These are phyloP conservation scores for Lochmaea capreae DNA, from an alignment of 2,888 invertebrate species.

Conservation along the genomic window DNA sequence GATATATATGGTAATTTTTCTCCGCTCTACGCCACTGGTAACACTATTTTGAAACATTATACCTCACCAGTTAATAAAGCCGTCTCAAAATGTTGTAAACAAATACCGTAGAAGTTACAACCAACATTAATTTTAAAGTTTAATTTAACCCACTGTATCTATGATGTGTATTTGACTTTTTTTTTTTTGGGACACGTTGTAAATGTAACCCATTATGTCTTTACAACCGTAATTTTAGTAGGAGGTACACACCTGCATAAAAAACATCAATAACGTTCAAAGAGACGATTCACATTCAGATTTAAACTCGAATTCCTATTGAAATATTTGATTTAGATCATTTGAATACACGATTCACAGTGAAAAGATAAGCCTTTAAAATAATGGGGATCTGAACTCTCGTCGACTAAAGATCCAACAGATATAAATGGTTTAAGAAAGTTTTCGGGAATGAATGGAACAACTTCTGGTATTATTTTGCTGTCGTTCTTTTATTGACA, in stretches of 20 bases:
- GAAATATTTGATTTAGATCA: conserved; percentile 51
- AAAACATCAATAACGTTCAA: conserved; percentile 53
- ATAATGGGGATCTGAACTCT: conserved; percentile 45
- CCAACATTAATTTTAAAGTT: no score
- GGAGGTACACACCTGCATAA: conserved; percentile 52
- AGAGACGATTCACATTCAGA: conserved; percentile 54
- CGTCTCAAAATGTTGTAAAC: no score
- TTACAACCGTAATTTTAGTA: conserved; percentile 35
- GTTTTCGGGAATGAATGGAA: conserved; percentile 39
- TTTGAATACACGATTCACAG: conserved; percentile 44
- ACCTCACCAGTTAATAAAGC: no score
- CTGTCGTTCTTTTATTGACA: conserved; percentile 34
- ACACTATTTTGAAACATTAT: no score
- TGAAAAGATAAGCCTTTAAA: conserved; percentile 46
- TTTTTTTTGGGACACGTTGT: conserved; percentile 2
- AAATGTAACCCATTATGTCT: conserved; percentile 11
- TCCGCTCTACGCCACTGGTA: no score
- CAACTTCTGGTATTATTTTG: conserved; percentile 45
- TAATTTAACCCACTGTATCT: no score
- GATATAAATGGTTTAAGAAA: conserved; percentile 47
- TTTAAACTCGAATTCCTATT: conserved; percentile 48
- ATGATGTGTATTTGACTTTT: not conserved
- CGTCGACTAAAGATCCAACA: conserved; percentile 40
- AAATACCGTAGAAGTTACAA: no score
- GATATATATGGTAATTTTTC: no score